Percentiles rank a stretch among this genome's conserved stretches.
phyloP scores from a whole-genome alignment of 2,797 vertebrate species.

The Amazona ochrocephala region DNA sequence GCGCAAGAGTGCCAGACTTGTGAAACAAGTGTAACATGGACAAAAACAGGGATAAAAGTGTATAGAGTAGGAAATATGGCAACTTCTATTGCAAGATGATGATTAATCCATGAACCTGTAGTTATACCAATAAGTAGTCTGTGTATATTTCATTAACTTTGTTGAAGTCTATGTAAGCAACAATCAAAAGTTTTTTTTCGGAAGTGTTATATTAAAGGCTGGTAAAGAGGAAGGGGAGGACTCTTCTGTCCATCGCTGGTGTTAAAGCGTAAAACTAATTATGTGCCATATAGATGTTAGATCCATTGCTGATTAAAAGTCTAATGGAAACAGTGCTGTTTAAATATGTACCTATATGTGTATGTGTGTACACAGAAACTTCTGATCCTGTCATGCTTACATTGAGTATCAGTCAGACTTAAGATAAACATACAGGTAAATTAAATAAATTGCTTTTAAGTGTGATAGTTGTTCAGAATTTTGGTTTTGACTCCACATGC shows the following conservation, averaged over 20 bases:
- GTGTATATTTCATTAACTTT: not conserved
- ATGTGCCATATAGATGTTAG: not conserved
- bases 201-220: not conserved
- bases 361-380: not conserved
- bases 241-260: not conserved
- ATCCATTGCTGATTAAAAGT: not conserved
- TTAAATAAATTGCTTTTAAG: not conserved
- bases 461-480: not conserved
- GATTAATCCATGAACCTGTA: not conserved
- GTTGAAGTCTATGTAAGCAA: not conserved
- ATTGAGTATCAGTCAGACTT: not conserved
- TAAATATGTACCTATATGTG: rapidly evolving
- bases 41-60: not conserved
- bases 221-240: not conserved
- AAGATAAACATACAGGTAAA: not conserved
- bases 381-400: not conserved
- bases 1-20: not conserved
- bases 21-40: not conserved
- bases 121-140: not conserved
- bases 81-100: not conserved
- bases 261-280: not conserved
- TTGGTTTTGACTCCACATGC: not conserved
- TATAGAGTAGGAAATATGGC: not conserved
- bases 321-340: not conserved
- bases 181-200: not conserved